Evolutionary conservation across 2,113 vertebrate species (phyloP).

Genomic region (Megaptera novaeangliae): DNA sequence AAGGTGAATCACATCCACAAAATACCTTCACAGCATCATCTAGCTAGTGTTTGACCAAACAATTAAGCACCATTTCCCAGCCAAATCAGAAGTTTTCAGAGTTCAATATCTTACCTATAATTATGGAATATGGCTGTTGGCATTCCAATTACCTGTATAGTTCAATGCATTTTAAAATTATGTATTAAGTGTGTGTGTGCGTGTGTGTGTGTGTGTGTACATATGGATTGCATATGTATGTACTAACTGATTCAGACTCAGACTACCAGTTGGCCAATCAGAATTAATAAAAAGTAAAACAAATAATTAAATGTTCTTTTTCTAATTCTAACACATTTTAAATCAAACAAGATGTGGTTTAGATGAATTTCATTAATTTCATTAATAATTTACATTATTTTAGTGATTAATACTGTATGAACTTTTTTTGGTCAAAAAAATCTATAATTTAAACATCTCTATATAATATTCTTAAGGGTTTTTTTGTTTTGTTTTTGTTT

Average conservation of each 20-base stretch:
- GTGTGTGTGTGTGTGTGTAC: not conserved
- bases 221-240: not conserved
- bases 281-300: not conserved
- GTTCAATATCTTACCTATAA: not conserved
- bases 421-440: not conserved
- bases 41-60: not conserved
- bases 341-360: not conserved
- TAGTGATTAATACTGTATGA: not conserved
- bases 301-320: not conserved
- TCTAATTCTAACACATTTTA: not conserved
- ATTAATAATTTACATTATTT: not conserved
- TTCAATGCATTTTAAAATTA: not conserved
- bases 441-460: not conserved
- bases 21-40: not conserved
- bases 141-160: not conserved
- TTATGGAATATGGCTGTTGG: not conserved
- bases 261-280: not conserved
- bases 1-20: not conserved
- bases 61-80: not conserved
- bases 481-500: not conserved
- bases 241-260: not conserved
- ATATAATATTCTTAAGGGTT: not conserved
- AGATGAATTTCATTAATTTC: not conserved
- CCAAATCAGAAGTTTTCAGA: not conserved
- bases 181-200: not conserved